Percentiles rank a stretch among this genome's conserved stretches.
These are phyloP conservation scores for Sigmodon hispidus DNA, from an alignment of 2,113 vertebrate species.

Conservation along the genomic window DNA sequence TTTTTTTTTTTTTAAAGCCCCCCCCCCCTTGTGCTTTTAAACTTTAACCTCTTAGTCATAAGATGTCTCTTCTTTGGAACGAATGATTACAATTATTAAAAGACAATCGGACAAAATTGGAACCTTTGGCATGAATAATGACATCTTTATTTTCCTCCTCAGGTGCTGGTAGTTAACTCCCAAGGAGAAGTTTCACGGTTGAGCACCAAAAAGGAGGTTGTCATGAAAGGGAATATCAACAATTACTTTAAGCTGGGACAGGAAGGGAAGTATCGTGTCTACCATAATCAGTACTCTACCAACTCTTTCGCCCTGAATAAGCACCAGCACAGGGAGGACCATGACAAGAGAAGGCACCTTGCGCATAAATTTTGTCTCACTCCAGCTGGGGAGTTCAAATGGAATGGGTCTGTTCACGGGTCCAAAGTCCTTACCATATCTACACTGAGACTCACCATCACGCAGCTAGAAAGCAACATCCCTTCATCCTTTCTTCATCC, in stretches of 20 bases:
- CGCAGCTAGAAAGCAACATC: slow-evolving; percentile 96
- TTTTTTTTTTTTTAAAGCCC: background rate
- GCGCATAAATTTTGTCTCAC: slow-evolving; percentile 98
- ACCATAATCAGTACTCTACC: slow-evolving; percentile 98
- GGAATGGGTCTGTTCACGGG: slow-evolving; percentile 97
- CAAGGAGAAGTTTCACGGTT: slow-evolving; percentile 94
- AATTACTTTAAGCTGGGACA: slow-evolving; percentile 95
- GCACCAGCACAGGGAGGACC: slow-evolving; percentile 98
- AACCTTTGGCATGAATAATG: slow-evolving; percentile 24
- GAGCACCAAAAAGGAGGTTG: slow-evolving; percentile 91
- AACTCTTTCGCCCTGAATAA: slow-evolving; percentile 98
- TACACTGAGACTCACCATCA: slow-evolving; percentile 96
- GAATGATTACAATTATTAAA: background rate
- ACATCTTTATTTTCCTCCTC: slow-evolving; percentile 62
- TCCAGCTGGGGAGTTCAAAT: slow-evolving; percentile 96
- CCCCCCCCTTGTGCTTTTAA: background rate
- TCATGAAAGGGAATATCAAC: slow-evolving; percentile 93
- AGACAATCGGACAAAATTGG: background rate
- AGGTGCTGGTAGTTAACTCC: slow-evolving; percentile 94
- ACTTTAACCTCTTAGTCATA: background rate
- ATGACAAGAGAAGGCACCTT: slow-evolving; percentile 97
- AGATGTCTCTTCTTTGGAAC: slow-evolving; percentile 37
- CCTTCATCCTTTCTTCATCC: slow-evolving; percentile 97
- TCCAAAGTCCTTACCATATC: slow-evolving; percentile 95
- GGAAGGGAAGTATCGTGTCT: slow-evolving; percentile 98